phyloP scores from a whole-genome alignment of 2,797 vertebrate genomes.

The Alcedo atthis region DNA sequence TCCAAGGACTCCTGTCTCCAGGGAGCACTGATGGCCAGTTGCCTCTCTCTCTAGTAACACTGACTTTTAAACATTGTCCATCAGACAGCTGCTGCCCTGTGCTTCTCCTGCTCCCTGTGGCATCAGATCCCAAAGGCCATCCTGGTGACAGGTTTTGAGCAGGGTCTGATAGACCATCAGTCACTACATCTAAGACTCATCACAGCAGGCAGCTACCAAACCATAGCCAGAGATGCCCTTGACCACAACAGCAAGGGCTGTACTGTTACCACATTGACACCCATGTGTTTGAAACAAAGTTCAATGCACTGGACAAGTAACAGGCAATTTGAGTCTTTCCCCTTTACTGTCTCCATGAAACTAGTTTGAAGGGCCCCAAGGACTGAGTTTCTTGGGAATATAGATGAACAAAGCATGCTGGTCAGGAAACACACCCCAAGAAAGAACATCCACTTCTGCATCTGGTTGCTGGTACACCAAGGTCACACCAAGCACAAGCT shows the following conservation, averaged over 20 bases:
- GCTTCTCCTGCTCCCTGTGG: not conserved
- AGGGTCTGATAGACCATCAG: not conserved
- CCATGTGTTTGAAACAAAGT: not conserved
- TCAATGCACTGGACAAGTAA: not conserved
- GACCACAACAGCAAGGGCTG: not conserved
- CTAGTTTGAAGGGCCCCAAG: not conserved
- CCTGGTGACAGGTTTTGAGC: not conserved
- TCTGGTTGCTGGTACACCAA: not conserved
- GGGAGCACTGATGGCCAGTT: not conserved
- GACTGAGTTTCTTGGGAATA: not conserved
- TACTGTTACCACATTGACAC: not conserved
- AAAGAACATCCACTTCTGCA: not conserved
- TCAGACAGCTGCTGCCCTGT: not conserved
- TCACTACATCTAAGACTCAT: not conserved
- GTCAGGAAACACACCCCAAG: not conserved
- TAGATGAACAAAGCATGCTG: not conserved
- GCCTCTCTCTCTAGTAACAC: not conserved
- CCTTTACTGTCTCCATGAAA: not conserved
- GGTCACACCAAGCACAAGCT: not conserved
- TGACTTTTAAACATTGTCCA: not conserved
- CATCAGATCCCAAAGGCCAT: not conserved
- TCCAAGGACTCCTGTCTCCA: not conserved
- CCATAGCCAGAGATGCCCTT: not conserved
- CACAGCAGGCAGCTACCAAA: not conserved
- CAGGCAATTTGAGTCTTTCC: not conserved